Percentiles rank a stretch among this genome's conserved stretches.
Conservation (phyloP, 2,113 vertebrate genomes). For the Rousettus leschenaultii region DNA sequence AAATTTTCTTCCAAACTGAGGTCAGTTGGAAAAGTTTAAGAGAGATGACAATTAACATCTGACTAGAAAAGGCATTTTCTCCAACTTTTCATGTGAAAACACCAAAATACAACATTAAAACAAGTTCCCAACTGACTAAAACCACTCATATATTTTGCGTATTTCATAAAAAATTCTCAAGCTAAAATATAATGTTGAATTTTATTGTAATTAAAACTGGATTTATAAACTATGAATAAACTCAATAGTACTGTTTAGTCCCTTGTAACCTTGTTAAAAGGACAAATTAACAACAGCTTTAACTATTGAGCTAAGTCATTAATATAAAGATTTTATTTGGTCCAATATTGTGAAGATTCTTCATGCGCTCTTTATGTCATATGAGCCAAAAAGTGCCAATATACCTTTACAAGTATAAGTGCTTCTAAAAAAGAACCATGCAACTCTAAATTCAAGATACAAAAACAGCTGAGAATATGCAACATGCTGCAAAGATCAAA, state of each 20-base stretch:
- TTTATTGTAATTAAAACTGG: neutral
- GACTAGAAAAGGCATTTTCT: neutral
- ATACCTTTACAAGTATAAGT: constrained; percentile 51
- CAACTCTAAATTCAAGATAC: constrained; percentile 73
- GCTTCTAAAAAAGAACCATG: constrained; percentile 50
- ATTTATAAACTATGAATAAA: neutral
- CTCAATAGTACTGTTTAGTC: neutral
- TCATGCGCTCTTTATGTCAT: constrained; percentile 51
- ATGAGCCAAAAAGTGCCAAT: constrained; percentile 9
- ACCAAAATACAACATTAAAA: neutral
- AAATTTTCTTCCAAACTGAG: neutral
- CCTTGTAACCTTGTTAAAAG: neutral
- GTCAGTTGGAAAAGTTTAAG: neutral
- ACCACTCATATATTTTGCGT: neutral
- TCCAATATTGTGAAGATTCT: neutral
- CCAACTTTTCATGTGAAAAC: neutral
- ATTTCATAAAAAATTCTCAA: neutral
- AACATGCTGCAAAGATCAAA: constrained; percentile 41
- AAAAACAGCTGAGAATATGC: constrained; percentile 42
- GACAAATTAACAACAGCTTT: neutral
- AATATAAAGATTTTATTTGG: neutral
- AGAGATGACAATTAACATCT: neutral
- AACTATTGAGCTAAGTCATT: neutral
- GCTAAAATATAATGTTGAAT: neutral
- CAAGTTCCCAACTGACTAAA: neutral